Base-by-base conservation (phyloP, 2,888 invertebrate genomes). In the Morpho deidamia region DNA sequence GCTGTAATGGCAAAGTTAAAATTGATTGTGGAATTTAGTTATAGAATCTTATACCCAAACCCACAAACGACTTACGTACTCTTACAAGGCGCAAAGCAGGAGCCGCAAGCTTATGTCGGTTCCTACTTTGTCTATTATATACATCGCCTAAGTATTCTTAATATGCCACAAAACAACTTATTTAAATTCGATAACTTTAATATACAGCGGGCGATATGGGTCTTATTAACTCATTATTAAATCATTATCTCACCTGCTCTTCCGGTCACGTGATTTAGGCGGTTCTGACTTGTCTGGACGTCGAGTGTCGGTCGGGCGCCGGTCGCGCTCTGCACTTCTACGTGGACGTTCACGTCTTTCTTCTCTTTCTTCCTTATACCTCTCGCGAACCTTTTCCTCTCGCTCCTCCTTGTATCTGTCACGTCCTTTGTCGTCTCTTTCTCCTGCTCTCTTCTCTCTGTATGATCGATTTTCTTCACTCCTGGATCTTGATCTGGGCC, bases 191-290 rank as follows among this genome's bases (percentile, higher is more conserved):
- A n/a, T n/a, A n/a, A n/a, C n/a, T n/a, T n/a, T n/a, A n/a, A n/a
- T n/a, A n/a, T n/a, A n/a, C n/a, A n/a, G n/a, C n/a, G n/a, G n/a
- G n/a, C n/a, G n/a, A n/a, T n/a, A n/a, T n/a, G n/a, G n/a, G n/a
- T n/a, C n/a, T n/a, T n/a, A n/a, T n/a, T n/a, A n/a, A n/a, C n/a
- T n/a, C n/a, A n/a, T n/a, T n/a, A n/a, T n/a, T n/a, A n/a, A n/a
- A n/a, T n/a, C n/a, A n/a, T n/a, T n/a, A n/a, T n/a, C 46, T 55
- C 43, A 83, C 84, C 83, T 78, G 58, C 64, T 68, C 61, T 81
- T 84, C 23, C 76, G 72, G 7, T 82, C 81, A 10, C 56, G 44
- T 8, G 14, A 23, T 44, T 38, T 43, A n/a, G 14, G 37, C 11
- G 50, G 35, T 41, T 59, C 56, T 3, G 62, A 60, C 12, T 61